phyloP scores from a whole-genome alignment of 2,888 invertebrate genomes.

The Drosophila longiperda region DNA sequence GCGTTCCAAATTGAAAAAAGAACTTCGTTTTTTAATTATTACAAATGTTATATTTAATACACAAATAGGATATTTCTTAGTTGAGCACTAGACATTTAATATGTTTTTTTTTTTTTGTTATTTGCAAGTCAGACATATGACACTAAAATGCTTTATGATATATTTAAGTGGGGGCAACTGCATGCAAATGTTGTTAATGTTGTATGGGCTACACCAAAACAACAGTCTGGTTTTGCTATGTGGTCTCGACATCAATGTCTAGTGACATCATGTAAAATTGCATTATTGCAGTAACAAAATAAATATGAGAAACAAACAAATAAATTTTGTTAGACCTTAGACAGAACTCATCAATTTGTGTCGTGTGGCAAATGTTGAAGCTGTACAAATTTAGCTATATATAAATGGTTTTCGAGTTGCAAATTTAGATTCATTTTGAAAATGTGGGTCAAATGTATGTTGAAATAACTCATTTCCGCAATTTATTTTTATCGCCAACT shows the following conservation, averaged over 20 bases:
- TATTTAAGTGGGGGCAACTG: constrained; percentile 30
- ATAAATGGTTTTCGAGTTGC: background rate
- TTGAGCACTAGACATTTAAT: background rate
- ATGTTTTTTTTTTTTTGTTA: background rate
- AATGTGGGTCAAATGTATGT: background rate
- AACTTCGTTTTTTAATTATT: too few relatives aligned
- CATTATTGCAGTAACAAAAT: background rate
- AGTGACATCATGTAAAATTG: constrained; percentile 24
- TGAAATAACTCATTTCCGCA: background rate
- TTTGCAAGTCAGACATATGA: constrained; percentile 19
- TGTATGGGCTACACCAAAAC: constrained; percentile 11
- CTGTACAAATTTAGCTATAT: background rate
- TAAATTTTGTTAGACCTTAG: background rate
- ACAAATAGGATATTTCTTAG: background rate
- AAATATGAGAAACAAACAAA: background rate
- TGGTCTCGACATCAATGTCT: constrained; percentile 28
- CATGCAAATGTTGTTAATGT: constrained; percentile 19
- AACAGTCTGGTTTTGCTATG: constrained; percentile 6
- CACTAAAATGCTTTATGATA: constrained; percentile 21
- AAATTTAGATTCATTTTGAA: background rate
- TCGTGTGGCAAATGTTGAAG: background rate
- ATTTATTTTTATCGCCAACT: constrained; percentile 26
- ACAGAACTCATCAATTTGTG: background rate
- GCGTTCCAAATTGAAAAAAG: too few relatives aligned
- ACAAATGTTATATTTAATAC: too few relatives aligned